Percentiles rank a stretch among this genome's conserved stretches.
These are phyloP conservation scores for Caenorhabditis wallacei DNA, from an alignment of 2,888 invertebrate species.

Conservation along the genomic window DNA sequence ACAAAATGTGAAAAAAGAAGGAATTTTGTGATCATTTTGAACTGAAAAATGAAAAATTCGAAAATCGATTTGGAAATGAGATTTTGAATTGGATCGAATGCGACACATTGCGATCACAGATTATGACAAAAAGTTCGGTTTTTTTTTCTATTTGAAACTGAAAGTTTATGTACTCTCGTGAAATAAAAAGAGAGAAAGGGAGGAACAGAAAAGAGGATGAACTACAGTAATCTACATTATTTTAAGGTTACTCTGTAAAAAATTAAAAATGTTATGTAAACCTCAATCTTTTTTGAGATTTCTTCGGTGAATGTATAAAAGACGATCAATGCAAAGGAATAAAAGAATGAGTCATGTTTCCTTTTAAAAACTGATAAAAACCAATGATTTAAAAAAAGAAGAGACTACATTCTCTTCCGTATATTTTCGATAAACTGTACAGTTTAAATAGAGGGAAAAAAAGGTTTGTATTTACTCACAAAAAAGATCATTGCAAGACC, in stretches of 20 bases:
- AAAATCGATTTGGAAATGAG: neutral
- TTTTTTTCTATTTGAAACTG: neutral
- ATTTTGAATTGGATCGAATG: neutral
- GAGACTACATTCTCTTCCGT: neutral
- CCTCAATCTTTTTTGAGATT: no score
- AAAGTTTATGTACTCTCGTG: slow-evolving; percentile 25
- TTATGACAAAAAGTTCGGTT: slow-evolving; percentile 6
- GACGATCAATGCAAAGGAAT: no score
- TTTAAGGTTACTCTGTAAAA: neutral
- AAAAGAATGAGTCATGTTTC: no score
- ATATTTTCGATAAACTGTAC: neutral
- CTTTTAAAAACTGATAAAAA: neutral
- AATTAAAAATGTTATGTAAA: no score
- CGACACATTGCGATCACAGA: no score
- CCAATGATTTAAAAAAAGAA: neutral
- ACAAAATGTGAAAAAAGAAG: neutral
- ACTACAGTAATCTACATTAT: neutral
- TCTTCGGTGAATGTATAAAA: neutral
- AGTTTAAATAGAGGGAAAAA: slow-evolving; percentile 43
- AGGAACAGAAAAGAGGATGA: neutral
- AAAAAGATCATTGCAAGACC: slow-evolving; percentile 47
- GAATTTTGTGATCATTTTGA: neutral
- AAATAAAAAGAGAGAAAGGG: neutral
- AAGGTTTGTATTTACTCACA: slow-evolving; percentile 23
- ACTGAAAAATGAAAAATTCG: slow-evolving; percentile 22